These are phyloP conservation scores for Epizoanthus illoricatus DNA, from an alignment of 92 coral and sea anemone species.

Conservation along the genomic window DNA sequence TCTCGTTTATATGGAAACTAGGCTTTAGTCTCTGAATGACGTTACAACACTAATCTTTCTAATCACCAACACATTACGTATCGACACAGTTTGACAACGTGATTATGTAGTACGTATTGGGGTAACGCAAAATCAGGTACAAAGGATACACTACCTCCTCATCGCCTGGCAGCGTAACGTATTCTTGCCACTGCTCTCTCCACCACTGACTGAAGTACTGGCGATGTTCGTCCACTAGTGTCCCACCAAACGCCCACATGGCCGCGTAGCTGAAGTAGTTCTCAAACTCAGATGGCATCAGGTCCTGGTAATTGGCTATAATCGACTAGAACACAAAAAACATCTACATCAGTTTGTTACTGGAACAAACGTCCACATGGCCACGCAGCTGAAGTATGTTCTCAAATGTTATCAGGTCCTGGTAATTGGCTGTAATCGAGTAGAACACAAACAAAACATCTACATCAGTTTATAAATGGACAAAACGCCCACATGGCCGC, in stretches of 20 bases:
- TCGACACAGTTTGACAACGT: too few relatives aligned
- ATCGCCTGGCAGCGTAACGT: conserved; percentile 84
- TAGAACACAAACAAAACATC: background rate
- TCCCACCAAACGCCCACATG: conserved; percentile 99
- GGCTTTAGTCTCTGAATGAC: too few relatives aligned
- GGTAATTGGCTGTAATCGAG: conserved; percentile 86
- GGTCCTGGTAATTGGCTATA: conserved; percentile 83
- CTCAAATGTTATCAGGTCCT: conserved; percentile 87
- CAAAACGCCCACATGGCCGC: too few relatives aligned
- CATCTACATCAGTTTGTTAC: background rate
- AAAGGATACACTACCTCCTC: conserved; percentile 70
- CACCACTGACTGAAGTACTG: conserved; percentile 96
- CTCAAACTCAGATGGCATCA: conserved; percentile 90
- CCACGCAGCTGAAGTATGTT: too few relatives aligned
- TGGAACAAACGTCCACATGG: too few relatives aligned
- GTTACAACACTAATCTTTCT: too few relatives aligned
- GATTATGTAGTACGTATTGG: background rate
- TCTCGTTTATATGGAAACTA: too few relatives aligned
- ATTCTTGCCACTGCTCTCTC: conserved; percentile 89
- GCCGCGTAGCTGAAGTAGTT: conserved; percentile 96
- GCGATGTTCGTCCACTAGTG: conserved; percentile 85
- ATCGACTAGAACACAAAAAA: conserved; percentile 63
- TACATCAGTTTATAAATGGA: too few relatives aligned
- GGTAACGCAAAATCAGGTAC: background rate
- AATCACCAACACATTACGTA: too few relatives aligned